Base-by-base conservation (phyloP, 1,140 invertebrate genomes). In the Eufriesea mexicana region DNA sequence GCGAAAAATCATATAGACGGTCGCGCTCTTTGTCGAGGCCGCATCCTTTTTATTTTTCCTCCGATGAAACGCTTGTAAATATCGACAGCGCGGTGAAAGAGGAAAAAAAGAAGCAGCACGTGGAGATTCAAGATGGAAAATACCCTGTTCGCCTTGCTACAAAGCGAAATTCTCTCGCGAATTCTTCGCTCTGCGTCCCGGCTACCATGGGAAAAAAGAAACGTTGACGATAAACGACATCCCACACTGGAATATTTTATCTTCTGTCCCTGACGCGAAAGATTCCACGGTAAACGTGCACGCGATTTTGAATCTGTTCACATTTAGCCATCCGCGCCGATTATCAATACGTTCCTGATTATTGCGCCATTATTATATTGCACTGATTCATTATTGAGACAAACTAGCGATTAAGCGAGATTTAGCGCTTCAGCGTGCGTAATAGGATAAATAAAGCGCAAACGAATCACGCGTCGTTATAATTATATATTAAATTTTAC, bases 141-240 rank as follows among this genome's bases (percentile, higher is more conserved):
- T 77, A 51, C 25, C 42, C 42, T 20, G 59, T 49, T 16, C 16
- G 25, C 59, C 12, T 18, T 25, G 14, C 23, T 49, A 49, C 61
- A 77, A 66, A 66, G 75, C 35, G 35, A 66, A 77, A n/a, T 66
- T 67, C 51, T 67, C 62, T 35, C 59, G 59, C 45, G 20, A 64
- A 35, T 23, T 42, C 23, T 61, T 74, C 20, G 6, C 25, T 20
- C 47, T 16, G n/a, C 73, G 0, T 28, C 20, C 1, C 20, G 20
- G 5, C 28, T 28, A 35, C 16, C 16, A 25, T 35, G 35, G 35
- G 5, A 70, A 2, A 8, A 14, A 9, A 45, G 25, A 20, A 28
- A 51, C 25, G 49, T 25, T 20, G 7, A 10, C n/a, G 14, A 25
- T 25, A 62, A 16, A 20, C 8, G 16, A 42, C 9, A 23, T 45